These are phyloP conservation scores for Addax nasomaculatus DNA, from an alignment of 2,113 vertebrate genomes.

Conservation along the genomic window DNA sequence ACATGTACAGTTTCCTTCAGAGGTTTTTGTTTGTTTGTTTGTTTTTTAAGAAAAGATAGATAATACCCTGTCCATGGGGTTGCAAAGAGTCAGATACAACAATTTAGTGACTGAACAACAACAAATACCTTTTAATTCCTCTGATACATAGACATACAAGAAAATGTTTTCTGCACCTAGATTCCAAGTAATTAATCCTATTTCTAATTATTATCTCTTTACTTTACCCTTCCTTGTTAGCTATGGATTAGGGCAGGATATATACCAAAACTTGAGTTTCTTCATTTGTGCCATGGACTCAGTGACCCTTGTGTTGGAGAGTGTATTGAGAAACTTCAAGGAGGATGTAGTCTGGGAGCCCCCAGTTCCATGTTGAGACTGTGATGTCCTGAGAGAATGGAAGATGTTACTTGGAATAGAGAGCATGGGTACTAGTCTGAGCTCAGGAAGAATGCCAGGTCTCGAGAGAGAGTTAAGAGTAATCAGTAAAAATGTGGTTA, in stretches of 20 bases:
- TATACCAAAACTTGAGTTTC: background rate
- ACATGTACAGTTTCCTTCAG: background rate
- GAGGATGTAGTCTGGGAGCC: background rate
- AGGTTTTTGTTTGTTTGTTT: background rate
- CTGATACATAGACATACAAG: background rate
- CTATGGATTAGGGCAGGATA: background rate
- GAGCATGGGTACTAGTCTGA: background rate
- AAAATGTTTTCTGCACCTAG: background rate
- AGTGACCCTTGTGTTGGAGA: background rate
- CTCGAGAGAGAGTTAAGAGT: background rate
- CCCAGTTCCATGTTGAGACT: background rate
- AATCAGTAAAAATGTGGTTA: background rate
- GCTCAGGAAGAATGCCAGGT: background rate
- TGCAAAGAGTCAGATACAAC: background rate
- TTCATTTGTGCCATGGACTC: background rate
- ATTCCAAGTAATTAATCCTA: background rate
- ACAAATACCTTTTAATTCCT: background rate
- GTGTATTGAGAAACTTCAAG: background rate
- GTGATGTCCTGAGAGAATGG: background rate
- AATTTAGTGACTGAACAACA: background rate
- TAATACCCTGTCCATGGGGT: background rate
- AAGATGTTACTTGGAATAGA: background rate
- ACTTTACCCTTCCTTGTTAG: background rate
- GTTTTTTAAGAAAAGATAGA: background rate
- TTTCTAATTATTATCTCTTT: background rate